Percentiles rank a stretch among this genome's conserved stretches.
These are phyloP conservation scores for Xanthorhoe spadicearia DNA, from an alignment of 2,888 invertebrate species.

Conservation along the genomic window DNA sequence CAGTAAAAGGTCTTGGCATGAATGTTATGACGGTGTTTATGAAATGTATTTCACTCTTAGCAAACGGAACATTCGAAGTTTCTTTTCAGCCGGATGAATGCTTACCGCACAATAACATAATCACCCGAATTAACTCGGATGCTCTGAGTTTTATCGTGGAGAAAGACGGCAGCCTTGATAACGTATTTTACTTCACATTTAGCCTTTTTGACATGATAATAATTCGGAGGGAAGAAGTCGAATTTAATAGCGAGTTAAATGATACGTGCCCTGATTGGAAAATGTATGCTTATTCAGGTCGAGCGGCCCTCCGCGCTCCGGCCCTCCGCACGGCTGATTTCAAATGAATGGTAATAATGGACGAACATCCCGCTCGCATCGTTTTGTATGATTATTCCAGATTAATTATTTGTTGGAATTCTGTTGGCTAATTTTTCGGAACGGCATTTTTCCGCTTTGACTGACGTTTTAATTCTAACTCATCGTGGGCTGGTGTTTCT, in stretches of 20 bases:
- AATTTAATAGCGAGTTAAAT: slow-evolving; percentile 85
- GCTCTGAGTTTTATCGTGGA: slow-evolving; percentile 33
- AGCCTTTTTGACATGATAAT: slow-evolving; percentile 78
- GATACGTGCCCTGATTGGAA: slow-evolving; percentile 85
- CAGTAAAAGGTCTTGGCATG: slow-evolving; percentile 82
- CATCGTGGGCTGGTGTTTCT: slow-evolving; percentile 55
- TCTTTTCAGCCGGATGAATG: slow-evolving; percentile 69
- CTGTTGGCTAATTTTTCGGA: slow-evolving; percentile 83
- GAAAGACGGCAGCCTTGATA: slow-evolving; percentile 45
- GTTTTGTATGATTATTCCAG: slow-evolving; percentile 85
- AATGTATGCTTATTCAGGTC: slow-evolving; percentile 85
- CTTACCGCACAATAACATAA: slow-evolving; percentile 75
- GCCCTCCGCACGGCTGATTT: slow-evolving; percentile 81
- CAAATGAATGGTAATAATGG: slow-evolving; percentile 85
- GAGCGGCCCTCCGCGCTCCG: slow-evolving; percentile 59
- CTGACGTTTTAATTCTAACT: slow-evolving; percentile 82
- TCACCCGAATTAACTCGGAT: slow-evolving; percentile 35
- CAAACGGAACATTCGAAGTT: slow-evolving; percentile 65
- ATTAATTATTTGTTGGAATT: slow-evolving; percentile 85
- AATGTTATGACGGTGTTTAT: slow-evolving; percentile 84
- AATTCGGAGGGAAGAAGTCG: slow-evolving; percentile 83
- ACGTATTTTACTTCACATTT: slow-evolving; percentile 57
- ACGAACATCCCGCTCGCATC: slow-evolving; percentile 80
- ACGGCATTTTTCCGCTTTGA: slow-evolving; percentile 82
- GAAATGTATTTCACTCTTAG: slow-evolving; percentile 76